phyloP scores from a whole-genome alignment of 2,888 invertebrate species.

The Siphonodentalium dalli region DNA sequence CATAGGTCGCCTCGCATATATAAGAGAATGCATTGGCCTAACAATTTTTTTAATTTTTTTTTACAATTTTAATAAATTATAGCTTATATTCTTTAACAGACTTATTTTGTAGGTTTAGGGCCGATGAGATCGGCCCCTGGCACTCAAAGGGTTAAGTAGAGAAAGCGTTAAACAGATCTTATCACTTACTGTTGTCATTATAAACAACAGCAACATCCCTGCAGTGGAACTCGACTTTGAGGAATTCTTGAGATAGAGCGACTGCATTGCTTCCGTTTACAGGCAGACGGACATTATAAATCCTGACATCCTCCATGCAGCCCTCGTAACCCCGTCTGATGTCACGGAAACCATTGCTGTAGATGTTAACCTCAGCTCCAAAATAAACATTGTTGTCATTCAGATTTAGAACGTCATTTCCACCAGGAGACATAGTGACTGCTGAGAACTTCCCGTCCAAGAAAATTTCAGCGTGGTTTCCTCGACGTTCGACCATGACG shows the following conservation, averaged over 20 bases:
- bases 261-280: slow-evolving; percentile 66
- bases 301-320: slow-evolving; percentile 85
- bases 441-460: slow-evolving; percentile 79
- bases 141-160: no score
- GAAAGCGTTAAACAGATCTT: no score
- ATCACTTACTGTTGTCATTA: slow-evolving; percentile 35
- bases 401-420: slow-evolving; percentile 83
- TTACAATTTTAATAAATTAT: no score
- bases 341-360: slow-evolving; percentile 50
- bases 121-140: no score
- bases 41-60: no score
- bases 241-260: slow-evolving; percentile 61
- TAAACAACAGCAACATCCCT: slow-evolving; percentile 42
- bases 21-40: no score
- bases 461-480: slow-evolving; percentile 79
- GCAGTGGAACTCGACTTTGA: slow-evolving; percentile 64
- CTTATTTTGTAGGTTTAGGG: no score
- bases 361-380: slow-evolving; percentile 77
- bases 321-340: slow-evolving; percentile 87
- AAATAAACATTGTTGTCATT: slow-evolving; percentile 83
- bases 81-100: no score
- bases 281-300: slow-evolving; percentile 80
- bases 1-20: no score
- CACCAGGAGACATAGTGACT: slow-evolving; percentile 76
- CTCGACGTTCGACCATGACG: slow-evolving; percentile 76